Conservation (phyloP, 1,140 invertebrate species). For the Plutomurus gul region DNA sequence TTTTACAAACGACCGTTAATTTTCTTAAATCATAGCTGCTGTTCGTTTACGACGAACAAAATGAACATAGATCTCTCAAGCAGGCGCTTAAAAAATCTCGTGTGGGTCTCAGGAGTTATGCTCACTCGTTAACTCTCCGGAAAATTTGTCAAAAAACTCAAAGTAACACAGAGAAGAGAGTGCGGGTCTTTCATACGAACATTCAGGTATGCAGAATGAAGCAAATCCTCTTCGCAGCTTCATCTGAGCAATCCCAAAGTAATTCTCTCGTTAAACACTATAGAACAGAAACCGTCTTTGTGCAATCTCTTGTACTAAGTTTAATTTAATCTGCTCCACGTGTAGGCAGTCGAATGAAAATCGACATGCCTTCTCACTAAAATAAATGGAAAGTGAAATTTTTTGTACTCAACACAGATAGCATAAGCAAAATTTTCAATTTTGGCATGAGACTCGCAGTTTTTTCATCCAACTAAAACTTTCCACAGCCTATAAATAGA, state of each 20-base stretch:
- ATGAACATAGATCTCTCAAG: neutral
- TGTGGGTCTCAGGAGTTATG: neutral
- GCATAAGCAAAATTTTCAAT: neutral
- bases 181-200: neutral
- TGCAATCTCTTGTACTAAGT: neutral
- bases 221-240: too few species aligned
- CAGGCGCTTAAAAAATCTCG: neutral
- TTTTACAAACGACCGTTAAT: neutral
- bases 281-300: neutral
- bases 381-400: slow-evolving; percentile 25
- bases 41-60: neutral
- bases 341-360: neutral
- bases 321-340: slow-evolving; percentile 17
- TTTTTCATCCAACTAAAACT: neutral
- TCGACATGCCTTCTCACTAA: slow-evolving; percentile 22
- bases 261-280: neutral
- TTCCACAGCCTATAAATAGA: neutral
- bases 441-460: neutral
- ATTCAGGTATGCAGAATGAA: neutral
- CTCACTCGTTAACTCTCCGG: neutral
- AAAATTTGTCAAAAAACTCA: slow-evolving; percentile 16
- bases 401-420: neutral
- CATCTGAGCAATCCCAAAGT: too few species aligned
- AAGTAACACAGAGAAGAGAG: neutral
- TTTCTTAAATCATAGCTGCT: neutral